Evolutionary conservation across 2,888 invertebrate species (phyloP).

Genomic region (Pedicia rivosa): DNA sequence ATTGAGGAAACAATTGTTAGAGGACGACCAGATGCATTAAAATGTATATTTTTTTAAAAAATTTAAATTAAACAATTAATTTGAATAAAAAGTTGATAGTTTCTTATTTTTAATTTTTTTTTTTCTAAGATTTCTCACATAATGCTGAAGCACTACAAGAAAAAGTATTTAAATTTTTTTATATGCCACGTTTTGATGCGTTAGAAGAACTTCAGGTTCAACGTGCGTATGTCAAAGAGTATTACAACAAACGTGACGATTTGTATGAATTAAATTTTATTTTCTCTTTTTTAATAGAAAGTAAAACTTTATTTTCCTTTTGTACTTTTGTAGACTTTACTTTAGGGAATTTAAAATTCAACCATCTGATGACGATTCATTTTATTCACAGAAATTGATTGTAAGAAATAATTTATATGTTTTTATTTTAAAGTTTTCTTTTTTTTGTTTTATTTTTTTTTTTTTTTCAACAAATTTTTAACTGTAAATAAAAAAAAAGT

Average conservation of each 20-base stretch:
- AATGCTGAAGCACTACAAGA: slow-evolving; percentile 15
- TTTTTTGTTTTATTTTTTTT: background rate
- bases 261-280: slow-evolving; percentile 16
- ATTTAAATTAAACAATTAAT: slow-evolving; percentile 5
- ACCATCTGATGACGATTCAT: background rate
- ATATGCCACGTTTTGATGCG: slow-evolving; percentile 49
- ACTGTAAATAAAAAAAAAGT: too few relatives aligned
- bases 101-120: slow-evolving; percentile 1
- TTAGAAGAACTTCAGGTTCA: slow-evolving; percentile 41
- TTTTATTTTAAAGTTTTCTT: too few relatives aligned
- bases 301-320: too few relatives aligned
- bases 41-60: slow-evolving; percentile 38
- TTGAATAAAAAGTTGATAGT: background rate
- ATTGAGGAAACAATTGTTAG: slow-evolving; percentile 43
- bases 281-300: too few relatives aligned
- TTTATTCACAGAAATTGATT: too few relatives aligned
- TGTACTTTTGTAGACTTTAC: slow-evolving; percentile 11
- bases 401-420: too few relatives aligned
- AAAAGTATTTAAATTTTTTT: slow-evolving; percentile 26
- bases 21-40: slow-evolving; percentile 52
- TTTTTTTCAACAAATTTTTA: background rate
- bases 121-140: slow-evolving; percentile 18
- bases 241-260: slow-evolving; percentile 41
- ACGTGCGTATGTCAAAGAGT: slow-evolving; percentile 35
- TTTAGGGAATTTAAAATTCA: slow-evolving; percentile 12